Percentiles rank a stretch among this genome's conserved stretches.
Evolutionary conservation across 2,888 invertebrate genomes (phyloP).

Genomic region (Elegia similella): DNA sequence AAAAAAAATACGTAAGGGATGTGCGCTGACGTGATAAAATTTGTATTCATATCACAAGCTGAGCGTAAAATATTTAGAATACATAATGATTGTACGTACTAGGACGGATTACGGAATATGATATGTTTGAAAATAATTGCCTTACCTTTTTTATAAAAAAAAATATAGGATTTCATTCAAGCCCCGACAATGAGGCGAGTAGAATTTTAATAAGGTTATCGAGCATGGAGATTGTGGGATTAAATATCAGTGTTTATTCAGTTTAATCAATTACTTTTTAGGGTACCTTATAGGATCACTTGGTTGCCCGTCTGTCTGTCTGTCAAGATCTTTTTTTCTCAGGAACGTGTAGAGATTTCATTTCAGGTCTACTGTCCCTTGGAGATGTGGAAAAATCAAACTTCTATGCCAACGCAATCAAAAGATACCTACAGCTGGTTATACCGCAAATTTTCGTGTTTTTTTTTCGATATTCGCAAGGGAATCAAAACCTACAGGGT

Average conservation of each 20-base stretch:
- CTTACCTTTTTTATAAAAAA: not conserved
- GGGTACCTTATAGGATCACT: no score
- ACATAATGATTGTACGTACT: constrained; percentile 31
- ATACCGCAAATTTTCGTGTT: no score
- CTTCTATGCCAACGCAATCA: no score
- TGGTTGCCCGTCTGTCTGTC: no score
- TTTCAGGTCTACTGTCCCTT: no score
- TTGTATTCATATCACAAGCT: constrained; percentile 32
- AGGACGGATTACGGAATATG: constrained; percentile 16
- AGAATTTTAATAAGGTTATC: not conserved
- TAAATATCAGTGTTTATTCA: not conserved
- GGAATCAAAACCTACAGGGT: no score
- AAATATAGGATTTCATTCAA: not conserved
- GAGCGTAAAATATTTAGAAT: constrained; percentile 40
- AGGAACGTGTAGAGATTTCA: no score
- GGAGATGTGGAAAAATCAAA: no score
- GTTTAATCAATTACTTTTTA: no score
- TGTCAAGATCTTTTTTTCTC: no score
- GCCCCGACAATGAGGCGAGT: not conserved
- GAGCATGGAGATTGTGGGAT: not conserved
- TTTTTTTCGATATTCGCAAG: no score
- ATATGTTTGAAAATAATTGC: constrained; percentile 16
- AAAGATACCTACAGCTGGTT: no score
- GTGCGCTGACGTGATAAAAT: constrained; percentile 31
- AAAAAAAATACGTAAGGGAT: constrained; percentile 34